phyloP scores from a whole-genome alignment of 1,140 invertebrate genomes.

The roundworm (Caenorhabditis elegans) region WBcel235 BX284606.5:3583501-3584000 shows the following conservation, averaged over 20 bases:
- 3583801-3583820: conserved; percentile 9
- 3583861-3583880: neutral
- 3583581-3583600: neutral
- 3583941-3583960: neutral
- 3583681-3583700: neutral
- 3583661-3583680: neutral
- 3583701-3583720: neutral
- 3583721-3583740: neutral
- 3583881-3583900: neutral
- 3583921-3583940: neutral
- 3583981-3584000: too few relatives aligned
- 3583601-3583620: neutral
- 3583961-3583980: too few relatives aligned
- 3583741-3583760: neutral
- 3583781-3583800: neutral
- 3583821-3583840: neutral
- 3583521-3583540: neutral
- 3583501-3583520: neutral
- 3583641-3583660: neutral
- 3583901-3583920: conserved; percentile 14
- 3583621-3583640: neutral
- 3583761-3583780: neutral
- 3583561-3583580: too few relatives aligned
- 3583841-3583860: neutral
- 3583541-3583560: too few relatives aligned